Base-by-base conservation (phyloP, 2,888 invertebrate species). In the Celastrina argiolus region DNA sequence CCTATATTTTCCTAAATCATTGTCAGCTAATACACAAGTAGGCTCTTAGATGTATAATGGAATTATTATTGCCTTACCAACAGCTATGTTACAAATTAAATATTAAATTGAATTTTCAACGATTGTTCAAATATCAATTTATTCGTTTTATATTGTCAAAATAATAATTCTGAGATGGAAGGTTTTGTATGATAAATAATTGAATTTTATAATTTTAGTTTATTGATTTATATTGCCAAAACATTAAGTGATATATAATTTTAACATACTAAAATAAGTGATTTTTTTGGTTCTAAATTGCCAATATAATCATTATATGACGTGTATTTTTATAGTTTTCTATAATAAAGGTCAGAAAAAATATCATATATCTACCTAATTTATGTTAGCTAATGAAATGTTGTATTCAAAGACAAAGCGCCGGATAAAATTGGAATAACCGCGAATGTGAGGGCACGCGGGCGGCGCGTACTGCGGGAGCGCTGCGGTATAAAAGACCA, bases 401-500 rank as follows among this genome's bases (percentile, higher is more conserved):
- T 51, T 10, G 1, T 18, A 41, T 41, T 51, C 18, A 39, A 39
- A 36, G 61, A 39, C 36, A 39, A 26, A 31, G 22, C 22, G 22
- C 14, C 59, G 34, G 16, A 12, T 22, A 39, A 36, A 61, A 61
- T 39, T 22, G 39, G 22, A 22, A 39, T 42, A 56, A 56, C 68
- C 70, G 66, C 68, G 65, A 26, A 68, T 66, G 45, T 36, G 69
- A 66, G 61, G 70, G 71, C 56, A 64, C 65, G 67, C 56, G 59
- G 65, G 16, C 51, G 51, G 58, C 39, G 58, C 39, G 41, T 65
- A 65, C 76, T 80, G 78, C 77, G 74, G 76, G 71, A 73, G 70
- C 78, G 75, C 81, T 82, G 85, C 83, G 84, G 81, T 79, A 71
- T 34, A 68, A 74, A 74, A 72, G 77, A 75, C 78, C 75, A 86